These are phyloP conservation scores for Gallinago undulata DNA, from an alignment of 2,113 vertebrate species.

Conservation along the genomic window DNA sequence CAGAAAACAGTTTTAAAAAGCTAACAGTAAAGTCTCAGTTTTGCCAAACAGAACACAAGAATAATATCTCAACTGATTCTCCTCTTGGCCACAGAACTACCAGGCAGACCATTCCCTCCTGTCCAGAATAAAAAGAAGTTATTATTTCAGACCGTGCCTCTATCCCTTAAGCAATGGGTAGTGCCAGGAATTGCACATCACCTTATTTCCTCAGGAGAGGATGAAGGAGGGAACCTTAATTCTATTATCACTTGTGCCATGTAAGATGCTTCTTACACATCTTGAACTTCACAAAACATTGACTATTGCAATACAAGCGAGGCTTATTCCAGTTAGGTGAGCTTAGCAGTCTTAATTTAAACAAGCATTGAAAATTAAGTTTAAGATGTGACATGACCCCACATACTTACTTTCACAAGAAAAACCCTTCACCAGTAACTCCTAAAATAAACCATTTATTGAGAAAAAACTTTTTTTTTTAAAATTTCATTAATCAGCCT, in stretches of 20 bases:
- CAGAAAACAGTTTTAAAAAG: not conserved
- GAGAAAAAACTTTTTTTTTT: conserved; percentile 74
- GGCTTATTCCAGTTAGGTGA: not conserved
- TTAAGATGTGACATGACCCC: not conserved
- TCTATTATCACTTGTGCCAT: not conserved
- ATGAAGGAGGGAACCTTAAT: not conserved
- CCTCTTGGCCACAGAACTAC: not conserved
- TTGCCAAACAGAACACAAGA: not conserved
- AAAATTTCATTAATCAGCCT: conserved; percentile 72
- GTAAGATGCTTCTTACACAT: not conserved
- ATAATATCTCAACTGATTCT: not conserved
- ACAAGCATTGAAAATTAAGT: not conserved
- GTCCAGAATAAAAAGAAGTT: not conserved
- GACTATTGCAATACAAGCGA: not conserved
- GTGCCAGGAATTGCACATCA: not conserved
- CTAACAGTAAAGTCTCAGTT: not conserved
- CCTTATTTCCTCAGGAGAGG: not conserved
- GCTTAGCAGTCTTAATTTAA: not conserved
- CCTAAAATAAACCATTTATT: conserved; percentile 91
- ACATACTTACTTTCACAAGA: not conserved
- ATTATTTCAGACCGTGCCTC: not conserved
- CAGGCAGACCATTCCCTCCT: not conserved
- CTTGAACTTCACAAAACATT: not conserved
- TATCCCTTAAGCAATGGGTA: not conserved
- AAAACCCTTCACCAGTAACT: conserved; percentile 41